These are phyloP conservation scores for Boloria euphrosyne DNA, from an alignment of 2,888 invertebrate species.

Conservation along the genomic window DNA sequence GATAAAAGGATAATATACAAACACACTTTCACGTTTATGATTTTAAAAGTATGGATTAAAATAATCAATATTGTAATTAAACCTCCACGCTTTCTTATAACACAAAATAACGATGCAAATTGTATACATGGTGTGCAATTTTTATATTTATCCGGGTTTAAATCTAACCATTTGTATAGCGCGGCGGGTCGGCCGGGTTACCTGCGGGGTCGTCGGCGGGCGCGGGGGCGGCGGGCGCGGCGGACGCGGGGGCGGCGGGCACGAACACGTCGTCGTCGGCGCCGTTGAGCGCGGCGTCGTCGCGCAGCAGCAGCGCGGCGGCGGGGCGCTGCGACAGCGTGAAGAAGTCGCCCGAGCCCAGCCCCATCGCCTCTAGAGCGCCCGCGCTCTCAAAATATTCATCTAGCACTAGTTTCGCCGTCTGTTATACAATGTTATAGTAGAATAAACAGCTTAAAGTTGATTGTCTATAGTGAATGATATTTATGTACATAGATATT, in stretches of 20 bases:
- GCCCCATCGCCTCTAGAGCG: conserved; percentile 74
- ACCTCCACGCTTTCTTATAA: too few species aligned
- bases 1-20: too few species aligned
- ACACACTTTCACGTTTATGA: too few species aligned
- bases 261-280: conserved; percentile 75
- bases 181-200: neutral
- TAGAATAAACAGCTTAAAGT: too few species aligned
- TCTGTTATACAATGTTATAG: conserved; percentile 73
- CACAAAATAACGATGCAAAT: too few species aligned
- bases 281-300: conserved; percentile 72
- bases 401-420: conserved; percentile 93
- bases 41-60: too few species aligned
- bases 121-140: too few species aligned
- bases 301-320: conserved; percentile 73
- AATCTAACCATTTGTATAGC: too few species aligned
- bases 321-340: conserved; percentile 78
- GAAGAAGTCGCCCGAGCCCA: conserved; percentile 80
- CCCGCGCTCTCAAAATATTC: conserved; percentile 88
- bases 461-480: too few species aligned
- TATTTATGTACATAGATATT: too few species aligned
- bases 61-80: too few species aligned
- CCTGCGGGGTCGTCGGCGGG: conserved; percentile 15
- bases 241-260: conserved; percentile 31
- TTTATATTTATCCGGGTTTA: too few species aligned
- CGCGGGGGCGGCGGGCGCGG: neutral